Conservation (phyloP, 2,797 vertebrate species). For the Neomorphus geoffroyi region DNA sequence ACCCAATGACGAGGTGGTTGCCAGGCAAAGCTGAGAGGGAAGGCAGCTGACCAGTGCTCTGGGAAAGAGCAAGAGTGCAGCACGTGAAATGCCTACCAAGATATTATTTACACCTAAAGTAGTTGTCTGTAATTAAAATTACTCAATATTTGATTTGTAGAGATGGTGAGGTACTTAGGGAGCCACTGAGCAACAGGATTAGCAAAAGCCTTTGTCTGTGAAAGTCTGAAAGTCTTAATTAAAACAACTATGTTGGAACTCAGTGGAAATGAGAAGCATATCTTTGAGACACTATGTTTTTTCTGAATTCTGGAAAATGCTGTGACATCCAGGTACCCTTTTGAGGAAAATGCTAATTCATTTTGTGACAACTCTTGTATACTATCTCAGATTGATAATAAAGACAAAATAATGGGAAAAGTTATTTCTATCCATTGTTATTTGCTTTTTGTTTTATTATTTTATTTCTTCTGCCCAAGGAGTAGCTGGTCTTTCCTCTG, state of each 20-base stretch:
- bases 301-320: background rate
- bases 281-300: background rate
- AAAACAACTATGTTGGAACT: background rate
- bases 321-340: background rate
- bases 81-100: background rate
- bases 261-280: background rate
- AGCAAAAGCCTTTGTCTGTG: background rate
- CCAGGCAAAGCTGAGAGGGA: background rate
- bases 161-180: background rate
- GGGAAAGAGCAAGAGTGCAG: background rate
- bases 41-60: rapidly evolving
- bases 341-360: background rate
- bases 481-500: background rate
- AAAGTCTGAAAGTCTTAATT: background rate
- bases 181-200: background rate
- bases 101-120: background rate
- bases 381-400: background rate
- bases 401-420: background rate
- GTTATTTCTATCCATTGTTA: rapidly evolving
- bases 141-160: background rate
- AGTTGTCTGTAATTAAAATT: background rate
- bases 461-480: background rate
- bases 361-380: background rate
- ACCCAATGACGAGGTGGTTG: background rate
- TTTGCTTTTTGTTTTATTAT: background rate